Percentiles rank a stretch among this genome's conserved stretches.
These are phyloP conservation scores for Chrysotoxum bicinctum DNA, from an alignment of 2,888 invertebrate species.

Conservation along the genomic window DNA sequence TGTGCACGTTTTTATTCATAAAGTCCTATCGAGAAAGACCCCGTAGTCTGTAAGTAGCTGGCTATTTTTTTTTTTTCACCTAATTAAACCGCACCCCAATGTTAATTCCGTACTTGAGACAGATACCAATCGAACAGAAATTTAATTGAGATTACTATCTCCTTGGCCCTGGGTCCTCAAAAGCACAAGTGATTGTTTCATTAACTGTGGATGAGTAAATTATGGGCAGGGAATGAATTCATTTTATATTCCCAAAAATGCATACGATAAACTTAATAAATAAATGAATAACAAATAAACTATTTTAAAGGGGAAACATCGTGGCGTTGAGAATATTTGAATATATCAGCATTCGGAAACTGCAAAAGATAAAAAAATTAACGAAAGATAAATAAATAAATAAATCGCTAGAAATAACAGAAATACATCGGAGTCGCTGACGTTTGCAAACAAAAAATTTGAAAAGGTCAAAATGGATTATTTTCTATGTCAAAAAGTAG, in stretches of 20 bases:
- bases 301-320: not conserved
- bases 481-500: too few species aligned
- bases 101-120: slow-evolving; percentile 62
- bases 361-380: not conserved
- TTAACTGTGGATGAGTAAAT: not conserved
- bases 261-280: not conserved
- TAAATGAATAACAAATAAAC: not conserved
- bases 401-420: too few species aligned
- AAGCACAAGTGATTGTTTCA: slow-evolving; percentile 46
- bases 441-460: too few species aligned
- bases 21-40: not conserved
- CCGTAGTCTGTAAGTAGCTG: slow-evolving; percentile 17
- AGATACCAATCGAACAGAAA: slow-evolving; percentile 51
- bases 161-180: slow-evolving; percentile 38
- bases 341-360: slow-evolving; percentile 14
- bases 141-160: slow-evolving; percentile 51
- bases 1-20: not conserved
- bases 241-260: not conserved
- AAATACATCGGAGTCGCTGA: not conserved
- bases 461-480: too few species aligned
- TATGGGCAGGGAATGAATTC: not conserved
- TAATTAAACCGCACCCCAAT: slow-evolving; percentile 64
- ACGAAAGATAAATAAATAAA: not conserved
- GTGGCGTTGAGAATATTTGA: not conserved
- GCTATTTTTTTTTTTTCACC: slow-evolving; percentile 49